Evolutionary conservation across 2,797 vertebrate genomes (phyloP), one percentile per base, ranked within the genome.

Genomic region (Schizopygopsis malacanthus): DNA sequence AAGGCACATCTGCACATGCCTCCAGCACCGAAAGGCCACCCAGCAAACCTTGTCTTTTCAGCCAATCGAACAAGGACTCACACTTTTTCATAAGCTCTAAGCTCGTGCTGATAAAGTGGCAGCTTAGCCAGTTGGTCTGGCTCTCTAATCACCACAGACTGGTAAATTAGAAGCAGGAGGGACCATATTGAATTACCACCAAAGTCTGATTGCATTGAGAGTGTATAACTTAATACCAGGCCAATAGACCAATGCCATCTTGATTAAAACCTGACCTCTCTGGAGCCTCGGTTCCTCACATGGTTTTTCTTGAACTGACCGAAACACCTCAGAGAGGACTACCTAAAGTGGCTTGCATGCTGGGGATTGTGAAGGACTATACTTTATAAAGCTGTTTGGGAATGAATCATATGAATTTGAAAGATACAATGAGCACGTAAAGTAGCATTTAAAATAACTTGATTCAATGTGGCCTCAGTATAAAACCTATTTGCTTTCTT

Each of bases 1-100:
- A 92, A 92, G 87, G 92, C 94, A 94, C 93, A 93, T 89, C 87
- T 89, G 87, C 89, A 89, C 89, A 83, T 92, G 92, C 91, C 92
- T 90, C 65, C n/a, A 83, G 87, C 69, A 90, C 86, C 88, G 78
- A 80, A 80, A 84, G 93, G 91, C 92, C 93, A 95, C 93, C 92
- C 93, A 90, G 90, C 86, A 78, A 71, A 82, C 92, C 78, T 87
- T 82, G 78, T 81, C 84, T 73, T 87, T 52, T 83, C 54, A 85
- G 87, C 87, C 85, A 86, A 88, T 88, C 79, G 82, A 65, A 86
- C 71, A 41, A 43, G 82, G 65, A 43, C 76, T 18, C 78, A 79
- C 43, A 80, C 81, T 72, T 78, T 85, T 78, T 85, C 67, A 73
- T 79, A 75, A 75, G 10, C 25, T 52, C 75, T 50, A 37, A 59